A percentile compares a stretch with the other conserved stretches of the same genome.
phyloP scores from a whole-genome alignment of 2,797 vertebrate species.

The Otolemur crassicaudatus region DNA sequence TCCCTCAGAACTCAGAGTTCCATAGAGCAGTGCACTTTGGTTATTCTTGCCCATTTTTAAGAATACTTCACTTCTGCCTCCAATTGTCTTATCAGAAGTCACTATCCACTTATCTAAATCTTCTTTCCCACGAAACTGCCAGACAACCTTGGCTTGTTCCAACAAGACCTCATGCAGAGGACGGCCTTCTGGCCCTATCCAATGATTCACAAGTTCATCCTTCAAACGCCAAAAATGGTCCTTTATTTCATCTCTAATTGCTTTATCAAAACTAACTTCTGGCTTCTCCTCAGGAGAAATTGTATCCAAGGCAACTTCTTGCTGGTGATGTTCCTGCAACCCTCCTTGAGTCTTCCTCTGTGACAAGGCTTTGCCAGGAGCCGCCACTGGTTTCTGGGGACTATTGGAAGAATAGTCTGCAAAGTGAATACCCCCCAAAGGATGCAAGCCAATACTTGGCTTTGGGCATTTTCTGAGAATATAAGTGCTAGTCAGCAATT shows the following conservation, averaged over 20 bases:
- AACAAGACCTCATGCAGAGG: slow-evolving; percentile 86
- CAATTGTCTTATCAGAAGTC: slow-evolving; percentile 94
- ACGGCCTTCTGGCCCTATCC: slow-evolving; percentile 90
- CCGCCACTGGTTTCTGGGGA: slow-evolving; percentile 91
- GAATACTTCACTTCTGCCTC: slow-evolving; percentile 93
- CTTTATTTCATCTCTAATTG: slow-evolving; percentile 88
- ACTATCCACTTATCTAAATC: slow-evolving; percentile 93
- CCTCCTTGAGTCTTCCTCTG: slow-evolving; percentile 18
- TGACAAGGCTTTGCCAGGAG: slow-evolving; percentile 82
- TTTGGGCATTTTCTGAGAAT: slow-evolving; percentile 45
- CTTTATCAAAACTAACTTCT: slow-evolving; percentile 90
- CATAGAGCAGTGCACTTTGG: slow-evolving; percentile 92
- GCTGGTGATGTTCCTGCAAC: slow-evolving; percentile 54
- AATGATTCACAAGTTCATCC: slow-evolving; percentile 87
- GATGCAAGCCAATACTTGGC: not conserved
- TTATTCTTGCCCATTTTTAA: slow-evolving; percentile 92
- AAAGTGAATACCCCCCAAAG: slow-evolving; percentile 53
- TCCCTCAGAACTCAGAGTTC: slow-evolving; percentile 90
- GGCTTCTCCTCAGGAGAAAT: slow-evolving; percentile 86
- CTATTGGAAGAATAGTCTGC: slow-evolving; percentile 66
- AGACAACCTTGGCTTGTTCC: slow-evolving; percentile 93
- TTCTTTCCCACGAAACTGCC: slow-evolving; percentile 94
- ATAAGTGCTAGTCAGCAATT: slow-evolving; percentile 16
- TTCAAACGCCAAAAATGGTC: slow-evolving; percentile 90
- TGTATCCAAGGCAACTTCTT: slow-evolving; percentile 69